Evolutionary conservation across 2,797 vertebrate species (phyloP).

Genomic region (Picus viridis): DNA sequence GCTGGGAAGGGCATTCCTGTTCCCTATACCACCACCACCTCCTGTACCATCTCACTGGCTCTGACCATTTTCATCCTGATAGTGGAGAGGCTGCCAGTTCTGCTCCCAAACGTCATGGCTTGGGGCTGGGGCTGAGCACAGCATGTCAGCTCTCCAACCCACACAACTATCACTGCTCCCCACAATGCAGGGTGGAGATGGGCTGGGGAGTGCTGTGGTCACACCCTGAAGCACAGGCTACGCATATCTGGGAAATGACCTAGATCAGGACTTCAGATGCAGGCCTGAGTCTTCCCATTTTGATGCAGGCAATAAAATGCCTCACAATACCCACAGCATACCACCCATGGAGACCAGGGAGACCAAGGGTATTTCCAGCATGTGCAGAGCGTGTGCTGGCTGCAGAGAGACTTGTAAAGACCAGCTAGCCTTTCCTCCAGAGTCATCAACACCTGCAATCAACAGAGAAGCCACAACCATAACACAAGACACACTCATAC

Average conservation of each 20-base stretch:
- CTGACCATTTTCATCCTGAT: too few relatives aligned
- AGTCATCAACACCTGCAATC: not conserved
- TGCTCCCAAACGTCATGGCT: not conserved
- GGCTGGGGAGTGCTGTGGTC: not conserved
- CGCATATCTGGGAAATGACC: not conserved
- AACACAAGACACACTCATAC: not conserved
- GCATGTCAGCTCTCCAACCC: not conserved
- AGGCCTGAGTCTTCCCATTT: not conserved
- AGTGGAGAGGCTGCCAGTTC: not conserved
- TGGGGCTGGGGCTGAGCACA: rapidly evolving
- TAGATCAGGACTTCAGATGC: rapidly evolving
- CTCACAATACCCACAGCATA: rapidly evolving
- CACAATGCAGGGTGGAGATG: too few relatives aligned
- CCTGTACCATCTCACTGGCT: not conserved
- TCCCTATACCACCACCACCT: not conserved
- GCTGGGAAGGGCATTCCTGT: rapidly evolving
- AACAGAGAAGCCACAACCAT: not conserved
- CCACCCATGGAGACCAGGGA: not conserved
- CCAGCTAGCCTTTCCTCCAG: not conserved
- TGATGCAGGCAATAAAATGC: not conserved
- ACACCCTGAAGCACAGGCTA: rapidly evolving
- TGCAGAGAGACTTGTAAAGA: not conserved
- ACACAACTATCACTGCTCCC: not conserved
- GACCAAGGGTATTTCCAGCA: not conserved
- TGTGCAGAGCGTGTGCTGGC: rapidly evolving